Evolutionary conservation across 2,113 vertebrate genomes (phyloP).

Genomic region (Zeus faber): DNA sequence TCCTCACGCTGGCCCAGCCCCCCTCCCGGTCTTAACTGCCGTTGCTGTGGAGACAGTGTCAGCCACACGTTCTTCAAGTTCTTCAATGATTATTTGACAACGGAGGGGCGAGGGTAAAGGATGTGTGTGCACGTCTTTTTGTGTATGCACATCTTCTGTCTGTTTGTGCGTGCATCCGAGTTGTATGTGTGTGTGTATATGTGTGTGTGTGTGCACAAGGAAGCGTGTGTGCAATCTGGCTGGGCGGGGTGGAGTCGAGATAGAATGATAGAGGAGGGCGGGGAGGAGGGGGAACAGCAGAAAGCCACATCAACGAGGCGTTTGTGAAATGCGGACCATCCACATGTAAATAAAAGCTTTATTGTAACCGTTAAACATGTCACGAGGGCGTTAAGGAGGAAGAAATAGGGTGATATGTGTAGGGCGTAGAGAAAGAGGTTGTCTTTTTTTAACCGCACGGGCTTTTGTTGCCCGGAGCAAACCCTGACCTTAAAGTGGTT

Average conservation of each 20-base stretch:
- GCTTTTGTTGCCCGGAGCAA: conserved; percentile 39
- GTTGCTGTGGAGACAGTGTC: conserved; percentile 73
- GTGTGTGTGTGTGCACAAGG: neutral
- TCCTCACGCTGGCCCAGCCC: conserved; percentile 41
- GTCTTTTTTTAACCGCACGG: too few relatives aligned
- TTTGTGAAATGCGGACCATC: too few relatives aligned
- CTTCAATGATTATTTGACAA: conserved; percentile 71
- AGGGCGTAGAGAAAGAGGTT: too few relatives aligned
- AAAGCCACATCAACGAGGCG: too few relatives aligned
- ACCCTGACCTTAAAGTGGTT: conserved; percentile 48
- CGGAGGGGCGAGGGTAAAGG: conserved; percentile 38
- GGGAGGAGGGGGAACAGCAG: neutral
- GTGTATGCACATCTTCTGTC: conserved; percentile 17
- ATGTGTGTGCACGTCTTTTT: neutral
- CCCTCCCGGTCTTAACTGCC: conserved; percentile 60
- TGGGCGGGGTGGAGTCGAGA: too few relatives aligned
- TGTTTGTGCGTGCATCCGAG: conserved; percentile 31
- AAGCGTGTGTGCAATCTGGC: neutral
- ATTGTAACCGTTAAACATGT: too few relatives aligned
- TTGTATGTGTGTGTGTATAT: conserved; percentile 25
- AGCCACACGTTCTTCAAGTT: conserved; percentile 60
- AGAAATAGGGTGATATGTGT: neutral
- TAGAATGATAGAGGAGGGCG: neutral
- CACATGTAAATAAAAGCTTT: too few relatives aligned
- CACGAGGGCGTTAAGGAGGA: conserved; percentile 2